Evolutionary conservation across 2,888 invertebrate species (phyloP).

Genomic region (Odontocerum albicorne): DNA sequence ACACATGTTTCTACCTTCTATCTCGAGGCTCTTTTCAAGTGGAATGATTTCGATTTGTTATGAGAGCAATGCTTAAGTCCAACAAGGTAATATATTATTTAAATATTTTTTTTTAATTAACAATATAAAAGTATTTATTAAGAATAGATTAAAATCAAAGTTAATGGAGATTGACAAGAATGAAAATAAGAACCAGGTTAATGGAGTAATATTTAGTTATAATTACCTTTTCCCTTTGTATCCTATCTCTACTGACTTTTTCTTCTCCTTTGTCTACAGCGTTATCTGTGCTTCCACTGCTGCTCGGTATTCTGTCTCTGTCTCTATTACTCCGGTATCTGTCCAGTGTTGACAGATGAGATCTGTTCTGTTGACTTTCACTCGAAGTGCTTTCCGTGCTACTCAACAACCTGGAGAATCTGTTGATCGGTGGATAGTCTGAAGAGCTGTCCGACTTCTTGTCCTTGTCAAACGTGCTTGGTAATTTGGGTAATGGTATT

Average conservation of each 20-base stretch:
- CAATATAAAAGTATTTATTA: background rate
- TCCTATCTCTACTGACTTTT: constrained; percentile 70
- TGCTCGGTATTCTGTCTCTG: constrained; percentile 41
- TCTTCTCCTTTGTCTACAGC: constrained; percentile 58
- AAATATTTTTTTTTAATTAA: no score
- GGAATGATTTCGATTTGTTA: no score
- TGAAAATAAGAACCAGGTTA: no score
- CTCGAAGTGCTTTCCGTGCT: constrained; percentile 41
- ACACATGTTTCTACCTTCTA: no score
- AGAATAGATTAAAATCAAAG: background rate
- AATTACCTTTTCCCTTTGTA: constrained; percentile 57
- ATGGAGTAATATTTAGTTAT: background rate
- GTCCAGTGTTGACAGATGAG: constrained; percentile 55
- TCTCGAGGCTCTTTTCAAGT: no score
- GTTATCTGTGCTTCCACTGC: background rate
- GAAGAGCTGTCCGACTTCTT: constrained; percentile 45
- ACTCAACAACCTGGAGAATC: constrained; percentile 42
- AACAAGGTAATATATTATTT: no score
- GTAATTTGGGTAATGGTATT: constrained; percentile 65
- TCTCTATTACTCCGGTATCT: constrained; percentile 49
- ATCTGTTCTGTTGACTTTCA: constrained; percentile 37
- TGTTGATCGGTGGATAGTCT: constrained; percentile 34
- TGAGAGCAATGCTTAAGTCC: no score
- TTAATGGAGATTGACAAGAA: background rate
- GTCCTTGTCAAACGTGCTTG: constrained; percentile 56